Base-by-base conservation (phyloP, 2,888 invertebrate genomes). In the Hirtodrosophila histrioides region DNA sequence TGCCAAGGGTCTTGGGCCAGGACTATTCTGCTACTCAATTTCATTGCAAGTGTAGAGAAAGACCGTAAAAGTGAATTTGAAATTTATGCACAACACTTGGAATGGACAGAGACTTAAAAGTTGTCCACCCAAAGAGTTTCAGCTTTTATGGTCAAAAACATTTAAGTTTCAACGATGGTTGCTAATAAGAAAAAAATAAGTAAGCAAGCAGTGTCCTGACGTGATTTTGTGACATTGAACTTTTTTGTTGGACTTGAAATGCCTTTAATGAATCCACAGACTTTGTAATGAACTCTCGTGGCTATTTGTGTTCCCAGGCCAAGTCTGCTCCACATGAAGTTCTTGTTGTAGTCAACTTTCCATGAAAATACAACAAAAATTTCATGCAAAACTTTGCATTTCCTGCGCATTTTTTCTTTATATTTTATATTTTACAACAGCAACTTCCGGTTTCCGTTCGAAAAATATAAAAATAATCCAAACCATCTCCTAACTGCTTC, bases 381-480 rank as follows among this genome's bases (percentile, higher is more conserved):
- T 57, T 56, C 36, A 61, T 72, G 78, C 56, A 86, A 81, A 84
- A 84, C 66, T 88, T 84, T 86, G 86, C 88, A 84, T 88, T 83
- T 84, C 84, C 84, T 88, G 84, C 65, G 69, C 63, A 79, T 79
- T 83, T 75, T 68, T 84, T 74, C 65, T 75, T 69, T 27, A 27
- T 27, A 27, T 84, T n/a, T n/a, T 27, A 70, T 72, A 88, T 84
- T 84, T 79, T 86, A 77, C 84, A 86, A 65, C 77, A 73, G 86
- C 69, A 72, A 86, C 88, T 75, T 84, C 84, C 84, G 70, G 82
- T 64, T 88, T 88, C 84, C 88, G 88, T 48, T 78, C 36, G 24
- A 35, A 39, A 49, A 63, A 73, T 54, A 68, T 61, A 72, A 86
- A 85, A 88, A 88, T 82, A 69, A 75, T 73, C 62, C 51, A 58